A percentile compares a stretch with the other conserved stretches of the same genome.
phyloP scores from a whole-genome alignment of 2,888 invertebrate genomes.

The Xylocampa areola region DNA sequence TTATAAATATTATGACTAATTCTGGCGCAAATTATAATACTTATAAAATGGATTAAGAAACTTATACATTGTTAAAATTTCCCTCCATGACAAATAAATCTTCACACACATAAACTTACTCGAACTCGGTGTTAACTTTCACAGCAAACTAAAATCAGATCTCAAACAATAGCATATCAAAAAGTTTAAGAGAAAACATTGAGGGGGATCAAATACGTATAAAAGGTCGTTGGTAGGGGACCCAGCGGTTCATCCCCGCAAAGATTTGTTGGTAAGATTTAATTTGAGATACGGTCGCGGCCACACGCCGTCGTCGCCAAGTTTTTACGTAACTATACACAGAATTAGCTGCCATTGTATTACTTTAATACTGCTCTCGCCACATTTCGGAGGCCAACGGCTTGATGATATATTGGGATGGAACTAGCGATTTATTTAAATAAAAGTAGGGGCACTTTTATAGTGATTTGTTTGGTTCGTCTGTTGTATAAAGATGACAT shows the following conservation, averaged over 20 bases:
- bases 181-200: conserved; percentile 2
- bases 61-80: too few species aligned
- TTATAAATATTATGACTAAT: too few species aligned
- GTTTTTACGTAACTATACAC: conserved; percentile 78
- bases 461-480: conserved; percentile 1
- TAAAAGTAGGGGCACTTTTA: neutral
- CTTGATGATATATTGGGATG: conserved; percentile 38
- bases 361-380: conserved; percentile 61
- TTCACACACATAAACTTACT: too few species aligned
- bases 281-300: conserved; percentile 88
- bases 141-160: conserved; percentile 18
- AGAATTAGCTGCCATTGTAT: conserved; percentile 78
- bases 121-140: neutral
- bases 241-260: conserved; percentile 76
- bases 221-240: conserved; percentile 66
- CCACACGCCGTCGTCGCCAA: conserved; percentile 81
- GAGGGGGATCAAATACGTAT: conserved; percentile 21
- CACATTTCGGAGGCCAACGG: conserved; percentile 42
- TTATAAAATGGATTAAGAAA: too few species aligned
- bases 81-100: too few species aligned
- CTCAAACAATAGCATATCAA: neutral
- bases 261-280: conserved; percentile 88
- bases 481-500: neutral
- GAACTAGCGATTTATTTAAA: conserved; percentile 9
- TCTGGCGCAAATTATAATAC: too few species aligned